Evolutionary conservation across 2,797 vertebrate species (phyloP).

Genomic region (Gastrophryne carolinensis): DNA sequence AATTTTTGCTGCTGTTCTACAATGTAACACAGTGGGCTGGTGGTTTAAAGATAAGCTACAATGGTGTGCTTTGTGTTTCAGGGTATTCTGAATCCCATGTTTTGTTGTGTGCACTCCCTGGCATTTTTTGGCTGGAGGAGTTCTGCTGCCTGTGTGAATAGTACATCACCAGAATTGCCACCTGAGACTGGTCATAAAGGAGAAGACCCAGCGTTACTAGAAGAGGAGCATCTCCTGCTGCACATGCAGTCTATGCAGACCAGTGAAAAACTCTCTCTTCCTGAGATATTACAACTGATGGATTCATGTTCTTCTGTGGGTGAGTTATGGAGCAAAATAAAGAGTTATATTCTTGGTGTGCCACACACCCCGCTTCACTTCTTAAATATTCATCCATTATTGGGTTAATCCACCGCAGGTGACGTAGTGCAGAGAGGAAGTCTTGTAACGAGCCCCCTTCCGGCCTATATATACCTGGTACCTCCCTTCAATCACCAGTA

Average conservation of each 20-base stretch:
- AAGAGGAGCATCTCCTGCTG: background rate
- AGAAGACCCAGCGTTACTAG: background rate
- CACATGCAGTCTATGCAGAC: background rate
- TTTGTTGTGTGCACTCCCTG: constrained; percentile 38
- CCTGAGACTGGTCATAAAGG: background rate
- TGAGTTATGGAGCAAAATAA: too few species aligned
- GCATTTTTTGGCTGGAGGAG: constrained; percentile 42
- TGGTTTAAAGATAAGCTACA: constrained; percentile 14
- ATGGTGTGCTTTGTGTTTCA: constrained; percentile 16
- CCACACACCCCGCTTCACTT: too few species aligned
- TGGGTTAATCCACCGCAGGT: too few species aligned
- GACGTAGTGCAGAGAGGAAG: too few species aligned
- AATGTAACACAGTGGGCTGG: background rate
- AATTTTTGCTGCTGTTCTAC: background rate
- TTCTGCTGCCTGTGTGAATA: background rate
- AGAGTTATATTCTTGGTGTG: too few species aligned
- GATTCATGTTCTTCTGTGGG: constrained; percentile 17
- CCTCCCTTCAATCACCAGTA: too few species aligned
- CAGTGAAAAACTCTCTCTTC: background rate
- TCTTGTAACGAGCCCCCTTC: too few species aligned
- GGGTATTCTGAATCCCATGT: constrained; percentile 42
- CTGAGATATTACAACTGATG: constrained; percentile 9
- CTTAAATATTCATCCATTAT: too few species aligned
- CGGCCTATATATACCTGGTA: too few species aligned
- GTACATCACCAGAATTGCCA: background rate